Conservation (phyloP, 2,113 vertebrate species). For the Puffinus mauretanicus region DNA sequence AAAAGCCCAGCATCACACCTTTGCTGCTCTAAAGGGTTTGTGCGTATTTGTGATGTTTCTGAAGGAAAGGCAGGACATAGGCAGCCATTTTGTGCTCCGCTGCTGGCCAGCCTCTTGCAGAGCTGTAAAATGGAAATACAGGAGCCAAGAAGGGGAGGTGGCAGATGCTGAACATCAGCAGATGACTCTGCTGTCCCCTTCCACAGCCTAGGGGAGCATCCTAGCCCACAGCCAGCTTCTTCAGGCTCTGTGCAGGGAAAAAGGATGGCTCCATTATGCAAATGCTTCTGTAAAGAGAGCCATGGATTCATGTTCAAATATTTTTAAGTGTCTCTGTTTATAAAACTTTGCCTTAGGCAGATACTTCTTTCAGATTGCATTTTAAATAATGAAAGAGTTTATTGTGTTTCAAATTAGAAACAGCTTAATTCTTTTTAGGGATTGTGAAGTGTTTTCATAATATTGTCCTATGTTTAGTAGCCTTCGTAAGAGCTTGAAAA, state of each 20-base stretch:
- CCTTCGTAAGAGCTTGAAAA: neutral
- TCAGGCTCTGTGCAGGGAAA: neutral
- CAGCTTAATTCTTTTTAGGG: neutral
- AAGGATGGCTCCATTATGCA: neutral
- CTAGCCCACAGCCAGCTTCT: neutral
- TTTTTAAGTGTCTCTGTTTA: neutral
- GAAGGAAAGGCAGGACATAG: neutral
- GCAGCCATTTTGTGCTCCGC: neutral
- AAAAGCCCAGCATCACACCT: neutral
- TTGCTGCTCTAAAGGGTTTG: neutral
- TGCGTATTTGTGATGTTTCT: rapidly evolving
- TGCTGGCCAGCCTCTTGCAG: neutral
- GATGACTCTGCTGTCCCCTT: neutral
- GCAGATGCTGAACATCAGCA: neutral
- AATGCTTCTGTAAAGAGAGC: neutral
- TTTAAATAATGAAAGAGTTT: neutral
- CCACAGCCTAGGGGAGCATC: neutral
- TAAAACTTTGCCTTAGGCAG: neutral
- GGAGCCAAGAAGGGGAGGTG: neutral
- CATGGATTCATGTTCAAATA: neutral
- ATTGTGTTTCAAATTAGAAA: neutral
- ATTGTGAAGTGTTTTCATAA: neutral
- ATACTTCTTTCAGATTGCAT: neutral
- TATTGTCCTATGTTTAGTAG: neutral
- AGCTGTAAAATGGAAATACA: neutral